Conservation (phyloP, 2,113 vertebrate genomes). For the Esox niger region DNA sequence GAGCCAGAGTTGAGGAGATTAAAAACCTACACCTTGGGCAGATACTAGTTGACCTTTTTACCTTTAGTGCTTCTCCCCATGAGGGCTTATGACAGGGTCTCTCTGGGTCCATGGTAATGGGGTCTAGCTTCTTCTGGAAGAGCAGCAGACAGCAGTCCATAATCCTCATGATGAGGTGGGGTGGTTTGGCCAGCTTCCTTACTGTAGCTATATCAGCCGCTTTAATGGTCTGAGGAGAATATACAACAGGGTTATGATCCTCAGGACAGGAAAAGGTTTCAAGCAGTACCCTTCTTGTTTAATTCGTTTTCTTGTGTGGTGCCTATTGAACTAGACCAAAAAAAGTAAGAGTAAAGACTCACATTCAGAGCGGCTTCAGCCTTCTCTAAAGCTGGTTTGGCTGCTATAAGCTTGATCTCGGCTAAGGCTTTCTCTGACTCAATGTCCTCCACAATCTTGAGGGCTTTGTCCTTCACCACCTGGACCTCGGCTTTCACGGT, state of each 20-base stretch:
- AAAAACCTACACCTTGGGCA: too few relatives aligned
- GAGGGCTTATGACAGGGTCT: conserved; percentile 68
- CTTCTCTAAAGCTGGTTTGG: conserved; percentile 77
- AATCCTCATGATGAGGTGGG: conserved; percentile 81
- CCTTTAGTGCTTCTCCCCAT: conserved; percentile 75
- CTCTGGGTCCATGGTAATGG: conserved; percentile 68
- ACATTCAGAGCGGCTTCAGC: conserved; percentile 83
- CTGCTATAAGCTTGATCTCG: conserved; percentile 78
- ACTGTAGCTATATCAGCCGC: conserved; percentile 79
- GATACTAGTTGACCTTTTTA: conserved; percentile 56
- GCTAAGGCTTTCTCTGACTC: conserved; percentile 78
- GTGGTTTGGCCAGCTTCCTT: conserved; percentile 79
- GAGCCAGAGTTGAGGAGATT: conserved; percentile 37
- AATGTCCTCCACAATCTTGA: conserved; percentile 82
- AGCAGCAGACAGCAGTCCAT: conserved; percentile 78
- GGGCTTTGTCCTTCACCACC: conserved; percentile 81
- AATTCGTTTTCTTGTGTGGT: too few relatives aligned
- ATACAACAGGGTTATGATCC: neutral
- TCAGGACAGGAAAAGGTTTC: neutral
- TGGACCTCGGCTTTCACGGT: conserved; percentile 83
- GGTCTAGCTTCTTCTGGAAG: conserved; percentile 74
- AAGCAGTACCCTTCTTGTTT: too few relatives aligned
- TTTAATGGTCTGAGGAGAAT: conserved; percentile 74
- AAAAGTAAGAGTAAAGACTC: conserved; percentile 25
- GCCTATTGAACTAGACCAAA: too few relatives aligned